Evolutionary conservation across 2,797 vertebrate genomes (phyloP), one percentile per base, ranked within the genome.

Genomic region (Chrysocyon brachyurus): DNA sequence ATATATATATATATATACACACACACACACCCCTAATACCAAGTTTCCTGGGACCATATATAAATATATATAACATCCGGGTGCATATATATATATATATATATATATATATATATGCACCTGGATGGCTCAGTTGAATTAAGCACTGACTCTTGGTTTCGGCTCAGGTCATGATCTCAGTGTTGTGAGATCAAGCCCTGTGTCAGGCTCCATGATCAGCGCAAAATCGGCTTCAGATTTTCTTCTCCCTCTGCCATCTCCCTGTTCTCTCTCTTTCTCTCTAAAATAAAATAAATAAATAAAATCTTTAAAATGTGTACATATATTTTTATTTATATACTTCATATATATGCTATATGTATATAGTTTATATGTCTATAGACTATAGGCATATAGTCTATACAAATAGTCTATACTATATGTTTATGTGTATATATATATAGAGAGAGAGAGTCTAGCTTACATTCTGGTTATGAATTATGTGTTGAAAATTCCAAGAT

Each of bases 401-500:
- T 46, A 46, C 40, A 46, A 46, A 46, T 46, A 8, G 40, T 46
- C 40, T 46, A 46, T 46, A 46, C 40, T 8, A 46, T 46, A 46
- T 46, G 40, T 46, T 46, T 46, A 8, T 46, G 40, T 46, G 7
- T 46, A 46, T 46, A 46, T 46, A 46, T 46, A 46, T 46, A 46
- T 7, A 46, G 1, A 46, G 40, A 46, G 40, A 46, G 40, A 46
- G 5, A 40, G 40, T 72, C 22, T 31, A 77, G 15, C 1, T 93
- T 46, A 91, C 15, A 33, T 63, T 93, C 46, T 11, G 82, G n/a
- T 72, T 90, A 46, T 82, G 52, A 81, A 66, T 90, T 82, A 21
- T 96, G 6, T 89, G 21, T 40, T 78, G 59, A 89, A 86, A 90
- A 83, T 92, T 97, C 17, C 36, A 90, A 61, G 56, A 46, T 92